Evolutionary conservation across 1,140 invertebrate species (phyloP).

Genomic region (Drosophila pseudoobscura): DNA sequence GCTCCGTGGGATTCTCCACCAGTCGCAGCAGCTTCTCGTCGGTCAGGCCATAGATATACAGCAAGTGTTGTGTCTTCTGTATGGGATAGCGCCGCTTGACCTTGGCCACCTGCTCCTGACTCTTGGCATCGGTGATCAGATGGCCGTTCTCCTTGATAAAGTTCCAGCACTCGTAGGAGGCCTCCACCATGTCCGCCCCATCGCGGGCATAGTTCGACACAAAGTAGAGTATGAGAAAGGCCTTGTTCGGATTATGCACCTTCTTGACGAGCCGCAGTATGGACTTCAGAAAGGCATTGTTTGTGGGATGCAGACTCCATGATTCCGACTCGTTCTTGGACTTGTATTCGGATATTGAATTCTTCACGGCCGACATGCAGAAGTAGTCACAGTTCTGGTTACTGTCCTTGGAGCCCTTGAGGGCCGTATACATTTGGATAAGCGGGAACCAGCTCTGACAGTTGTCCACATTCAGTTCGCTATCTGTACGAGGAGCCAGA

Average conservation of each 20-base stretch:
- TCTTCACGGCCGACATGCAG: slow-evolving; percentile 81
- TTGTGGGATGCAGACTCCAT: slow-evolving; percentile 77
- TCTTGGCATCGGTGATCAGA: slow-evolving; percentile 83
- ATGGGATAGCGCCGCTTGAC: slow-evolving; percentile 85
- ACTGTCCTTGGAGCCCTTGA: slow-evolving; percentile 66
- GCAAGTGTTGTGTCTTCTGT: slow-evolving; percentile 84
- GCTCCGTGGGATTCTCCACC: slow-evolving; percentile 84
- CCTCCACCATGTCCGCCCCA: slow-evolving; percentile 86
- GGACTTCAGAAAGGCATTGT: slow-evolving; percentile 82
- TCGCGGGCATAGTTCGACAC: slow-evolving; percentile 72
- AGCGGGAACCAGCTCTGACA: slow-evolving; percentile 81
- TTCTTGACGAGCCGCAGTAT: slow-evolving; percentile 67
- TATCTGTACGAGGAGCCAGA: slow-evolving; percentile 30
- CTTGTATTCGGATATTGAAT: slow-evolving; percentile 77
- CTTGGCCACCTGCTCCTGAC: slow-evolving; percentile 82
- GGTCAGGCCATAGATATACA: slow-evolving; percentile 85
- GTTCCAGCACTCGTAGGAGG: slow-evolving; percentile 85
- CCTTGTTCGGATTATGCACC: slow-evolving; percentile 64
- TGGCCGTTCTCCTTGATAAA: slow-evolving; percentile 83
- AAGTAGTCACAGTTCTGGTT: slow-evolving; percentile 74
- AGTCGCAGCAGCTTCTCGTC: slow-evolving; percentile 85
- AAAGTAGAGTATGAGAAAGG: slow-evolving; percentile 76
- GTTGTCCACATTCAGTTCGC: slow-evolving; percentile 78
- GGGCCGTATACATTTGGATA: slow-evolving; percentile 72
- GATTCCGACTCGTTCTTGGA: slow-evolving; percentile 62